Evolutionary conservation across 2,888 invertebrate species (phyloP), one percentile per base, ranked within the genome.

Genomic region (Panopea generosa): DNA sequence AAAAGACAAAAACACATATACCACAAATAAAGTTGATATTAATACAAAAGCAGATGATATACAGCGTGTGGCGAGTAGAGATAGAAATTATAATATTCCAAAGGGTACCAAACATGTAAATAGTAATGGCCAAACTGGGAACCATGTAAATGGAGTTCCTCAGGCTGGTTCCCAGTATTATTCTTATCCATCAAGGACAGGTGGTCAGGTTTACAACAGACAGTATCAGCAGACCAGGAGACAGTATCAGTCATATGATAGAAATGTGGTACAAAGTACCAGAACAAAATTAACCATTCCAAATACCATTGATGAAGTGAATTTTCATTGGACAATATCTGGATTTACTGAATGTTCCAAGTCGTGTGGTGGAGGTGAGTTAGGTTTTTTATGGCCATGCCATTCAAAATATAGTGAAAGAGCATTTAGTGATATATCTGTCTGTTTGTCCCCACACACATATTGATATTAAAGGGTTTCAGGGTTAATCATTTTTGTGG

Each of bases 321-420:
- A 83, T 43, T 90, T 86, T 65, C 72, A 94, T 1, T 98, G 97
- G 97, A 97, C 96, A 91, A 95, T 96, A 49, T 93, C 95, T 3
- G 95, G 96, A 0, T 95, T 96, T 85, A 95, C 96, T 0, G 94
- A 96, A 16, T 98, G 98, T 91, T 95, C 96, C 0, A 95, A 96
- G 88, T 81, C 87, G 6, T 90, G 90, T 76, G 90, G 89, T 9
- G 88, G 87, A 84, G 90, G 90, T 90, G 70, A 79, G 77, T 59
- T 16, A 20, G 20, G 3, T 56, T 26, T n/a, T 27, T 29, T 4
- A n/a, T 14, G n/a, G n/a, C 26, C 22, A 53, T 53, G 2, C 9
- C 24, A 16, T 9, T 9, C 52, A 11, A 24, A 24, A 24, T n/a
- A n/a, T n/a, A n/a, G n/a, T n/a, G n/a, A 1, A 49, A 24, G n/a